Evolutionary conservation across 2,113 vertebrate species (phyloP), one percentile per base, ranked within the genome.

Genomic region (Solenodon paradoxus): DNA sequence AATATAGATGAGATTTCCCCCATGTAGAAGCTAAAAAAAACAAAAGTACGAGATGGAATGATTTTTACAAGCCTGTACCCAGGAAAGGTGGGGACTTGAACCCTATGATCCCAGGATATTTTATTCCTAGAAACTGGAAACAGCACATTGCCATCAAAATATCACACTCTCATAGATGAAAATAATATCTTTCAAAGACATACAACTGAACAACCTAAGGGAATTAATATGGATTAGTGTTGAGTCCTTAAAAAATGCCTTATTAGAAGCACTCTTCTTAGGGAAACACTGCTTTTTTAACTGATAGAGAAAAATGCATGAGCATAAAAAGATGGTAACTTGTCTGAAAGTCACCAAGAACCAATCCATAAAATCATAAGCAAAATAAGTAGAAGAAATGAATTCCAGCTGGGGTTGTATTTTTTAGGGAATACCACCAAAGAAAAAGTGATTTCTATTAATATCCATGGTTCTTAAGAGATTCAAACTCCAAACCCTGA

Each of bases 281-380:
- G 79, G 72, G 84, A 87, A 95, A 94, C 92, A 90, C 1, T 82
- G 79, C 59, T 88, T 83, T 93, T 96, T 96, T 45, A 86, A 86
- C 78, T 79, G 51, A 87, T 84, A 75, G 75, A 96, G 57, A 88
- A 94, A n/a, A 95, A 94, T 42, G 7, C 47, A 38, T 83, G 47
- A 9, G 20, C 61, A 90, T 79, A 90, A 90, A 95, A 59, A 95
- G 87, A 94, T 40, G n/a, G 10, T 3, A 16, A 35, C 51, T 80
- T 83, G 32, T 87, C 69, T 79, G 69, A 94, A 87, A 87, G 49
- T 61, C 30, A 90, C 32, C 4, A 88, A 55, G 80, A 92, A 81
- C 3, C 35, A 69, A 79, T 38, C 10, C 12, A 82, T 47, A 84
- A 74, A 19, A 83, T 38, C 66, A 82, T 92, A 74, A 38, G 42